Percentiles rank a stretch among this genome's conserved stretches.
Conservation (phyloP, 2,888 invertebrate genomes). For the Cheilosia impressa region DNA sequence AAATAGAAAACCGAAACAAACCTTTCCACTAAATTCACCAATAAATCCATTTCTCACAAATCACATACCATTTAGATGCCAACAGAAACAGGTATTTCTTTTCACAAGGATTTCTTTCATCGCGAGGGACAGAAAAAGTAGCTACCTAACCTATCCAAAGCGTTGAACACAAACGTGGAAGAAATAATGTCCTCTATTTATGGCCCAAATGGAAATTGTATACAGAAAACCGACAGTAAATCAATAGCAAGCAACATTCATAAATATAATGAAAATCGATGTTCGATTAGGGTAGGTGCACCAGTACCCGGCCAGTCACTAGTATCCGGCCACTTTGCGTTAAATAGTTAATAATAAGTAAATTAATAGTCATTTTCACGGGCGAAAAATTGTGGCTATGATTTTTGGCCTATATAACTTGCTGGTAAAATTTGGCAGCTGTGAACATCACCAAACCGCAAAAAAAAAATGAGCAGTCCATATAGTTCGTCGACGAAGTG, state of each 20-base stretch:
- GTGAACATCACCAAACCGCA: no score
- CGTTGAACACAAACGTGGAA: background rate
- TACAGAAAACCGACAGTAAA: slow-evolving; percentile 7
- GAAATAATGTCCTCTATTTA: background rate
- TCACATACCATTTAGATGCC: slow-evolving; percentile 22
- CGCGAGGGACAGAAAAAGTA: no score
- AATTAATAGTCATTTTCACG: no score
- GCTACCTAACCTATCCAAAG: background rate
- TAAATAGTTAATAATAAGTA: no score
- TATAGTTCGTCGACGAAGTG: no score
- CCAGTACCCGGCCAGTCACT: no score
- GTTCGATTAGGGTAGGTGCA: slow-evolving; percentile 31
- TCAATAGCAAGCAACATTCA: slow-evolving; percentile 38
- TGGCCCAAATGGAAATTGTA: background rate
- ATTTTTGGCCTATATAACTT: no score
- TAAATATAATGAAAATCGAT: slow-evolving; percentile 47
- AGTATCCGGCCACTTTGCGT: no score
- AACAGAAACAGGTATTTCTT: slow-evolving; percentile 8
- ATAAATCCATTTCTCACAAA: slow-evolving; percentile 35
- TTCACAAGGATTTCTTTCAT: background rate
- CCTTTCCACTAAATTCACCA: slow-evolving; percentile 18
- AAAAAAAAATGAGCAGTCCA: no score
- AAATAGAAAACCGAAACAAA: slow-evolving; percentile 17
- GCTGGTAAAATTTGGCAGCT: no score
- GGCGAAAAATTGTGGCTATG: no score